Percentiles rank a stretch among this genome's conserved stretches.
Evolutionary conservation across 2,797 vertebrate genomes (phyloP).

Genomic region (Lithobates sylvaticus): DNA sequence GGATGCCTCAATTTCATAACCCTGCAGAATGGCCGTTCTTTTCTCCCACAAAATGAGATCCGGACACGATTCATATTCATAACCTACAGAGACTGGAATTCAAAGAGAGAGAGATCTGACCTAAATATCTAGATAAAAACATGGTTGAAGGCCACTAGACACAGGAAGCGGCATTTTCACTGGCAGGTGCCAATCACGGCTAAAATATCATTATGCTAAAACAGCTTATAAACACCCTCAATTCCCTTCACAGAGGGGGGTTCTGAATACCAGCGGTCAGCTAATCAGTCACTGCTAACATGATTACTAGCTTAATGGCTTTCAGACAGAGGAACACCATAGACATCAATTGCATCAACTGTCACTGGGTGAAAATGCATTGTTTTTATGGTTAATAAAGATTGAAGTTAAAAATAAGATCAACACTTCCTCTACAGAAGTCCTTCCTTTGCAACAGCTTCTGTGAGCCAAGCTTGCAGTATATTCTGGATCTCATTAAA

Average conservation of each 20-base stretch:
- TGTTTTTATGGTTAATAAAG: too few relatives aligned
- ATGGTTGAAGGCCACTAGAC: neutral
- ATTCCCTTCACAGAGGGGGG: neutral
- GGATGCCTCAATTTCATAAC: slow-evolving; percentile 93
- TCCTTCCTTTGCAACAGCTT: too few relatives aligned
- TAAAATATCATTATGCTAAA: slow-evolving; percentile 55
- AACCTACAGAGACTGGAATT: slow-evolving; percentile 91
- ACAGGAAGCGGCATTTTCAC: slow-evolving; percentile 4
- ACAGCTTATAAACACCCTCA: neutral
- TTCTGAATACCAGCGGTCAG: neutral
- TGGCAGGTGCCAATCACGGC: slow-evolving; percentile 44
- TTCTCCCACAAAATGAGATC: slow-evolving; percentile 98
- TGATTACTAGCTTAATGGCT: neutral
- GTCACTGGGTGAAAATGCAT: too few relatives aligned
- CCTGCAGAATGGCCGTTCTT: slow-evolving; percentile 92
- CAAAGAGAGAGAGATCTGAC: slow-evolving; percentile 31
- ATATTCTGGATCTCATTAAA: too few relatives aligned
- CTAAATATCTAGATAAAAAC: slow-evolving; percentile 47
- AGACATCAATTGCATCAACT: too few relatives aligned
- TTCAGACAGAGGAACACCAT: neutral
- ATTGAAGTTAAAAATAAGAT: too few relatives aligned
- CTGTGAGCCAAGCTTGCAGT: too few relatives aligned
- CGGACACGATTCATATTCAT: slow-evolving; percentile 98
- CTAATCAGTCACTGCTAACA: neutral
- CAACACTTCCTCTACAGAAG: too few relatives aligned